Evolutionary conservation across 2,888 invertebrate genomes (phyloP).

Genomic region (Colostygia pectinataria): DNA sequence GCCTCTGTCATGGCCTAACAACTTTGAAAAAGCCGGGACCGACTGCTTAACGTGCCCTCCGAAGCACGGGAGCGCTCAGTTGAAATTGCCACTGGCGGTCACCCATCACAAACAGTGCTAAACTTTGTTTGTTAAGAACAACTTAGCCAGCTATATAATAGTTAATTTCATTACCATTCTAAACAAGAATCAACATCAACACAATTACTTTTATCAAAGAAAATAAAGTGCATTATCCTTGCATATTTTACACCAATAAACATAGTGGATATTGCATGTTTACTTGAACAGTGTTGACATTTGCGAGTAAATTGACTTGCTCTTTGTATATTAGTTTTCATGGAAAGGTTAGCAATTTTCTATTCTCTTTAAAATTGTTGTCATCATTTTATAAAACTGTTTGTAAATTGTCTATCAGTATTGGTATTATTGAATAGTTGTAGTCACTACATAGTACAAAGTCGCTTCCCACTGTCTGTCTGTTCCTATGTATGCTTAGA

Average conservation of each 20-base stretch:
- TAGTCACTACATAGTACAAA: no score
- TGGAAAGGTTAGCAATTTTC: constrained; percentile 32
- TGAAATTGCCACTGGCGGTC: no score
- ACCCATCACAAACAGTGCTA: no score
- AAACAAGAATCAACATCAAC: not conserved
- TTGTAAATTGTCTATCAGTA: constrained; percentile 11
- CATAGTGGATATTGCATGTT: constrained; percentile 30
- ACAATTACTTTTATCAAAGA: constrained; percentile 2
- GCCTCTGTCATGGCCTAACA: no score
- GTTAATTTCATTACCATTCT: no score
- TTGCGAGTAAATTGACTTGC: constrained; percentile 36
- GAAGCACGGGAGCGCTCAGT: no score
- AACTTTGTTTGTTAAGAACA: no score
- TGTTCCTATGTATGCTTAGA: no score
- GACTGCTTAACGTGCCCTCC: no score
- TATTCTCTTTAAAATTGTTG: constrained; percentile 21
- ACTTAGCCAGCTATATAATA: no score
- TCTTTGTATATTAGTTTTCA: constrained; percentile 21
- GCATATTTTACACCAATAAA: constrained; percentile 19
- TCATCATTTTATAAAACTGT: constrained; percentile 15
- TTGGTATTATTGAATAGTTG: not conserved
- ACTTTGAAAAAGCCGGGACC: no score
- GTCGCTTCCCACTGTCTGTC: no score
- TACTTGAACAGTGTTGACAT: constrained; percentile 41
- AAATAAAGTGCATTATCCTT: not conserved